Conservation (phyloP, 2,797 vertebrate genomes). For the Macrochelys suwanniensis region DNA sequence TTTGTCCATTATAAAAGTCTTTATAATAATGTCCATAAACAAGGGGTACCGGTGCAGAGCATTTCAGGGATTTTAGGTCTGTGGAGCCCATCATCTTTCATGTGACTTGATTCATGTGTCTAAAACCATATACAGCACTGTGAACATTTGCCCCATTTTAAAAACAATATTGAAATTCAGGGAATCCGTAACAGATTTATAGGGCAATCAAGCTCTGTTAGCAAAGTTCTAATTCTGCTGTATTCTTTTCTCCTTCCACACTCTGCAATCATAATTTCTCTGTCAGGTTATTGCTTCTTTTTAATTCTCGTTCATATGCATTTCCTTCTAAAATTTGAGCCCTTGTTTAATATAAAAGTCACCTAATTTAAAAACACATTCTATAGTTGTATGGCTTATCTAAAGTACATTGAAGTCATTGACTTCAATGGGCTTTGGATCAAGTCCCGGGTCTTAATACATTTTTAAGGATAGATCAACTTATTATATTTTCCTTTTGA, state of each 20-base stretch:
- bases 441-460: background rate
- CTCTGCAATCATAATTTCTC: background rate
- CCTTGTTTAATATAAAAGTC: background rate
- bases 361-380: background rate
- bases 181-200: background rate
- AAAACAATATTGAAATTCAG: background rate
- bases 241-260: background rate
- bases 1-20: background rate
- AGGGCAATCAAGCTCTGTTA: background rate
- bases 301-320: background rate
- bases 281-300: background rate
- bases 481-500: background rate
- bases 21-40: background rate
- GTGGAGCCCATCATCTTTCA: background rate
- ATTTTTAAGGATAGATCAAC: background rate
- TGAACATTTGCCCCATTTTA: background rate
- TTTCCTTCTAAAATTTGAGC: background rate
- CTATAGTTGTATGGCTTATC: background rate
- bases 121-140: background rate
- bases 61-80: background rate
- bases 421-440: background rate
- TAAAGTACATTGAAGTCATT: background rate
- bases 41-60: background rate
- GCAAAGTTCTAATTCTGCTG: background rate
- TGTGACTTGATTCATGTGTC: background rate